phyloP scores from a whole-genome alignment of 2,797 vertebrate species.

The Spatula versicolor region DNA sequence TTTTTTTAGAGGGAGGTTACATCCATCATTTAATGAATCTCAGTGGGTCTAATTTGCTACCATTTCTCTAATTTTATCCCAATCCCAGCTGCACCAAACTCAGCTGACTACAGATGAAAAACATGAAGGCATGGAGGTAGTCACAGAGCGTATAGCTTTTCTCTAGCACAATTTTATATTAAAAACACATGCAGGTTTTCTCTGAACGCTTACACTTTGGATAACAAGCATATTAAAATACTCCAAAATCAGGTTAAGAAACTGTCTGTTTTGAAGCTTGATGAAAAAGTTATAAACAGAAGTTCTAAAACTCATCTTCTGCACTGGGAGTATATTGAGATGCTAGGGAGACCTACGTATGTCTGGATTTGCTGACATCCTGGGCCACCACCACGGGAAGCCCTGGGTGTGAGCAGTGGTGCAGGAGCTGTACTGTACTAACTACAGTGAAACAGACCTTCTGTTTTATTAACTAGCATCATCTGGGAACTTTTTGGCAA shows the following conservation, averaged over 20 bases:
- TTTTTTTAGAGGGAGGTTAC: background rate
- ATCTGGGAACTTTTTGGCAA: background rate
- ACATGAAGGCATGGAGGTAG: background rate
- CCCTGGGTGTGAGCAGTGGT: accelerated
- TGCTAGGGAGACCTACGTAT: accelerated
- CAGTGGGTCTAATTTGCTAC: background rate
- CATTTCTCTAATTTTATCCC: background rate
- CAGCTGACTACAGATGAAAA: background rate
- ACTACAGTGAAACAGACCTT: background rate
- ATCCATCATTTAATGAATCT: background rate
- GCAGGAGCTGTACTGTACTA: background rate
- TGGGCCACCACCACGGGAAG: accelerated
- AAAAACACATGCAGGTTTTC: background rate
- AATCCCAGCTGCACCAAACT: background rate
- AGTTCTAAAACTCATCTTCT: background rate
- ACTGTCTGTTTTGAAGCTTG: background rate
- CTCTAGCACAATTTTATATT: background rate
- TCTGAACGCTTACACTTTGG: background rate
- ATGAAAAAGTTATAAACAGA: background rate
- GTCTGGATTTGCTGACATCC: background rate
- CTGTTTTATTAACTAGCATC: background rate
- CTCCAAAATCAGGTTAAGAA: background rate
- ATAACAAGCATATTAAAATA: background rate
- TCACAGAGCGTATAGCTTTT: background rate
- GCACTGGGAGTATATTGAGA: background rate